Percentiles rank a stretch among this genome's conserved stretches.
Conservation (phyloP, 2,888 invertebrate species). For the Phrixothrix hirtus region DNA sequence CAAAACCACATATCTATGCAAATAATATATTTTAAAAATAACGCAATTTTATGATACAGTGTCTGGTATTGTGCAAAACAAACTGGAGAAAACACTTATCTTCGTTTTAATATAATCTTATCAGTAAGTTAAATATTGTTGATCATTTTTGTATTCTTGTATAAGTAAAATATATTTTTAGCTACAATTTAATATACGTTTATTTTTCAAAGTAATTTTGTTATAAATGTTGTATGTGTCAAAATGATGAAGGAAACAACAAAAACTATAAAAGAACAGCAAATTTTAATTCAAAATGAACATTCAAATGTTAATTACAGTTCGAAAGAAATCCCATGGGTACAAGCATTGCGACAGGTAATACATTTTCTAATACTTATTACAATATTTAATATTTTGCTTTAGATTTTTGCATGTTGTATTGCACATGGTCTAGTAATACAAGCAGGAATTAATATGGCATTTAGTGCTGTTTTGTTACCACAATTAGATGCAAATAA, state of each 20-base stretch:
- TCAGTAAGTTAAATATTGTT: no score
- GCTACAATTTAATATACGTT: no score
- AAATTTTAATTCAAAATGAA: conserved; percentile 6
- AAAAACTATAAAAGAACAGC: background rate
- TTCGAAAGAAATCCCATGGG: conserved; percentile 19
- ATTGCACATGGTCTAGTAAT: conserved; percentile 58
- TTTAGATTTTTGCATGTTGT: conserved; percentile 56
- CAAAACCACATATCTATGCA: no score
- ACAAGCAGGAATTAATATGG: conserved; percentile 63
- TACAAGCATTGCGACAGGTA: conserved; percentile 25
- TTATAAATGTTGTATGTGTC: no score
- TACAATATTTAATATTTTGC: conserved; percentile 7
- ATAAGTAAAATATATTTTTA: no score
- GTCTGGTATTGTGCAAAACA: no score
- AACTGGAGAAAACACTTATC: no score
- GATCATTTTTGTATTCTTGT: no score
- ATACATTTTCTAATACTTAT: background rate
- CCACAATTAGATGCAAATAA: conserved; percentile 56
- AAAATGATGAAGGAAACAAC: background rate
- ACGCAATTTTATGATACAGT: no score
- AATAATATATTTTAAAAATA: no score
- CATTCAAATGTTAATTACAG: background rate
- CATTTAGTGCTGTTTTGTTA: conserved; percentile 61
- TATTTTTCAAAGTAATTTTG: no score
- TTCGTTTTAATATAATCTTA: no score